These are phyloP conservation scores for Adelosebastes latens DNA, from an alignment of 2,797 vertebrate species.

Conservation along the genomic window DNA sequence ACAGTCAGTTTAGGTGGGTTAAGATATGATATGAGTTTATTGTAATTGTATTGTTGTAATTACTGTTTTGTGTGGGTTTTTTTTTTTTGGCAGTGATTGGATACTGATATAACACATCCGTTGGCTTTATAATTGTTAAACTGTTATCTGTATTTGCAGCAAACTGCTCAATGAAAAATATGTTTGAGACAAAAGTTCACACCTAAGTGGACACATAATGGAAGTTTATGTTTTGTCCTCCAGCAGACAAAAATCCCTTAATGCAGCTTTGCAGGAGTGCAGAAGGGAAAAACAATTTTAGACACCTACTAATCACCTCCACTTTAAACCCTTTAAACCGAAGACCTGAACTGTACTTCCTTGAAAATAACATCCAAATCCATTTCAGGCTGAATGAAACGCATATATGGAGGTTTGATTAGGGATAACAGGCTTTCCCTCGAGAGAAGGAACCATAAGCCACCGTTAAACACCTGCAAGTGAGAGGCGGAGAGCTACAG, in stretches of 20 bases:
- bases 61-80: too few species aligned
- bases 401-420: background rate
- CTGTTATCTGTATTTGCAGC: too few species aligned
- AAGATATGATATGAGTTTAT: too few species aligned
- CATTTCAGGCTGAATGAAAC: conserved; percentile 7
- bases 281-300: background rate
- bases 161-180: background rate
- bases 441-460: background rate
- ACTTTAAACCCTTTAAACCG: background rate
- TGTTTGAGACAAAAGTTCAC: background rate
- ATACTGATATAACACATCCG: too few species aligned
- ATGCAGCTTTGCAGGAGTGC: background rate
- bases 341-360: background rate
- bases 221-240: background rate
- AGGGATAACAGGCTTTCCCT: conserved; percentile 13
- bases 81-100: too few species aligned
- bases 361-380: background rate
- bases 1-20: too few species aligned
- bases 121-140: too few species aligned
- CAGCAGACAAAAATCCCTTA: background rate
- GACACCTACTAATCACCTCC: background rate
- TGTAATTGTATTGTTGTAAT: too few species aligned
- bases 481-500: background rate
- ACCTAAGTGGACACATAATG: background rate
- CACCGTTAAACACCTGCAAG: conserved; percentile 27